Evolutionary conservation across 2,113 vertebrate genomes (phyloP).

Genomic region (Coturnix japonica): DNA sequence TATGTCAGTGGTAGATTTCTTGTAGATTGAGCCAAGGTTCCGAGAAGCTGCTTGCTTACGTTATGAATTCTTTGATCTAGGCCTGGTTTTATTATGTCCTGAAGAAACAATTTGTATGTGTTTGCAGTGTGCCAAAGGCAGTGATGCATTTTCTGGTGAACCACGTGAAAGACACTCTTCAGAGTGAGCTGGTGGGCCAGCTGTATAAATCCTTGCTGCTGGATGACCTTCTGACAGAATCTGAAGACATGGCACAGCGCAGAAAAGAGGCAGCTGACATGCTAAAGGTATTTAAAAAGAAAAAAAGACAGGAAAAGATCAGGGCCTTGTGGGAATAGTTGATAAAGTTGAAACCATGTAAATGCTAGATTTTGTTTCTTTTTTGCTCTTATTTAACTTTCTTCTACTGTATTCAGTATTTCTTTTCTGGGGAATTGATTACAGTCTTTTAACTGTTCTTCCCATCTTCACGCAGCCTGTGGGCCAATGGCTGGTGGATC

Average conservation of each 20-base stretch:
- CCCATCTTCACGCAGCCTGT: not conserved
- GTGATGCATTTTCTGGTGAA: constrained; percentile 99
- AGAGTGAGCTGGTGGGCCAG: constrained; percentile 97
- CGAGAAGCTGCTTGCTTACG: not conserved
- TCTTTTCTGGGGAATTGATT: not conserved
- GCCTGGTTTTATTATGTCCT: not conserved
- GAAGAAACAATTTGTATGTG: not conserved
- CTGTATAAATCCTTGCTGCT: constrained; percentile 92
- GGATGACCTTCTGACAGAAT: constrained; percentile 95
- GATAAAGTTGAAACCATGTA: not conserved
- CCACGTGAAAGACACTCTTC: constrained; percentile 96
- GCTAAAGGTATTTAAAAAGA: constrained; percentile 85
- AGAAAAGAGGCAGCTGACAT: constrained; percentile 97
- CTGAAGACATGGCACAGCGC: constrained; percentile 98
- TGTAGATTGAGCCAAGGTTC: not conserved
- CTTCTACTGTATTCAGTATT: not conserved
- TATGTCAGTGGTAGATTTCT: not conserved
- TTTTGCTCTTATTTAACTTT: not conserved
- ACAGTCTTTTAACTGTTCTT: not conserved
- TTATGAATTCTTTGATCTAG: not conserved
- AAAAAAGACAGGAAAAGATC: not conserved
- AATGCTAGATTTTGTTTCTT: not conserved
- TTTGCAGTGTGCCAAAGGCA: constrained; percentile 93
- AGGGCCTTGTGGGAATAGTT: not conserved
- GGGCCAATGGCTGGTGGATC: not conserved